Evolutionary conservation across 2,888 invertebrate genomes (phyloP), one percentile per base, ranked within the genome.

Genomic region (Troilus luridus): DNA sequence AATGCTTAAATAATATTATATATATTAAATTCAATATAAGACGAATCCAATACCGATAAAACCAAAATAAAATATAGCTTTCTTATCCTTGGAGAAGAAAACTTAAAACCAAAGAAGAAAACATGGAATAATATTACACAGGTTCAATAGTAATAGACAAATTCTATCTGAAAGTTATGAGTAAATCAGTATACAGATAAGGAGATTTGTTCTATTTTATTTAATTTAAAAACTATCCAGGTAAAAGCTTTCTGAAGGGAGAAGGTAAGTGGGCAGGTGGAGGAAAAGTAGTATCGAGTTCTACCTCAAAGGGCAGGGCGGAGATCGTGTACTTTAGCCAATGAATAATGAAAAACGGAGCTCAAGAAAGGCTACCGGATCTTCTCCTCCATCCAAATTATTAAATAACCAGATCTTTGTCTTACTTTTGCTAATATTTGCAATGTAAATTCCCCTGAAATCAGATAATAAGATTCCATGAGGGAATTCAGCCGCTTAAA

Each of bases 301-400:
- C 56, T 77, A 54, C 56, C 85, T 85, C 85, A 85, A 85, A 85
- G 85, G 85, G 56, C 85, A 58, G 56, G 6, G n/a, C 17, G 21
- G 85, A 85, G 85, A 85, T 85, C 54, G 85, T 85, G 85, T 85
- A 85, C 85, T 85, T 85, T 85, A 85, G 56, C 17, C 56, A 21
- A 85, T 85, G 85, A 85, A 85, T 85, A 85, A 85, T 85, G 85
- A 85, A 85, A 85, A 85, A 58, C 85, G n/a, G 56, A 85, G 85
- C 85, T 58, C n/a, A 85, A 85, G 85, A 56, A 12, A 85, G 72
- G 85, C 85, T 56, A 85, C 56, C 56, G 85, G 56, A 56, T 85
- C 85, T 58, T 12, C 85, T 58, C 11, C 56, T 85, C 54, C 56
- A 56, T 6, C 85, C 5, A 58, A 85, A 85, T 85, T 56, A 85